These are phyloP conservation scores for Alcedo atthis DNA, from an alignment of 2,797 vertebrate species.

Conservation along the genomic window DNA sequence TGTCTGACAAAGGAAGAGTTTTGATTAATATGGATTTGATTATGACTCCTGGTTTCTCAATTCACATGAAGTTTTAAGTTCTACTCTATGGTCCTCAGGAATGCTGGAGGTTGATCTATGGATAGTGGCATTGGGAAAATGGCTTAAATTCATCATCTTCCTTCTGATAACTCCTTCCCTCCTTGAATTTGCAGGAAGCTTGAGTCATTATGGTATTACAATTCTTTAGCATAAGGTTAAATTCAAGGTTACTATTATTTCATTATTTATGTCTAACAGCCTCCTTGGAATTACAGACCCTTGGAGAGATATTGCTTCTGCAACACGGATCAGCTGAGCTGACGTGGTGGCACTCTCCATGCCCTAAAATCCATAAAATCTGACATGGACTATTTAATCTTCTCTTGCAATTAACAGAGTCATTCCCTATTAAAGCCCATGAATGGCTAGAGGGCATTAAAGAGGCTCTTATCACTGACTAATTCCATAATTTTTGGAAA, in stretches of 20 bases:
- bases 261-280: background rate
- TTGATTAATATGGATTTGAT: background rate
- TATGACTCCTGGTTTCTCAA: background rate
- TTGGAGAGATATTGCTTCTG: background rate
- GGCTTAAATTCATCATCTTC: background rate
- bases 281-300: background rate
- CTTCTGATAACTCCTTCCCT: background rate
- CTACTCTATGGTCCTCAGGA: background rate
- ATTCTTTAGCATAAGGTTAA: background rate
- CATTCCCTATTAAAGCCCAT: background rate
- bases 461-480: conserved; percentile 65
- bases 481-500: conserved; percentile 69
- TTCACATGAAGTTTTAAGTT: background rate
- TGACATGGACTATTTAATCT: background rate
- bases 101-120: background rate
- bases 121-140: background rate
- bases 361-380: background rate
- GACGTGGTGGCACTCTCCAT: background rate
- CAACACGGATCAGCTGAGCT: background rate
- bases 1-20: background rate
- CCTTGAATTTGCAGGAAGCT: background rate
- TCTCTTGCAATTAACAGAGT: conserved; percentile 3
- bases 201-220: background rate
- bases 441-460: conserved; percentile 11
- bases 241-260: background rate